Conservation (phyloP, 30 jellyfish, hydroid and myxozoan species). For the Turritopsis rubra region DNA sequence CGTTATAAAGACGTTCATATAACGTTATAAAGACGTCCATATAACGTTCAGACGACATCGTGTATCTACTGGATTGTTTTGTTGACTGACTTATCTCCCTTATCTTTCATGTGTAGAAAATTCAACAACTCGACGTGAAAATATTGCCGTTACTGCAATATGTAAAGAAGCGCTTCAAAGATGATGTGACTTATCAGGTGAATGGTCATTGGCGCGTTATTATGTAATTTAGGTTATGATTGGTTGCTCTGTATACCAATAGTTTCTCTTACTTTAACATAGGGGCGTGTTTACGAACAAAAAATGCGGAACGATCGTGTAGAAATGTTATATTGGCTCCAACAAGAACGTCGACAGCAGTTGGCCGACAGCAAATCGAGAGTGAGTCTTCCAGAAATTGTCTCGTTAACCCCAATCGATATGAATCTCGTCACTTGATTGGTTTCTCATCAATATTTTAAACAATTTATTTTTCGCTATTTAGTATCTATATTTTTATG, state of each 20-base stretch:
- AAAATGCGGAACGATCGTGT: conserved; percentile 54
- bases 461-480: background rate
- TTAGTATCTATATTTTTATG: background rate
- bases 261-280: background rate
- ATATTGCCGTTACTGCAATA: background rate
- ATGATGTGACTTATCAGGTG: conserved; percentile 39
- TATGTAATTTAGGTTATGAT: no score
- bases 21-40: no score
- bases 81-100: no score
- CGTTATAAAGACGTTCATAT: no score
- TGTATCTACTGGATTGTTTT: no score
- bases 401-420: background rate
- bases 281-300: conserved; percentile 77
- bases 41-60: no score
- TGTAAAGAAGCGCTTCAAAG: conserved; percentile 27
- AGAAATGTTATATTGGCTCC: conserved; percentile 90
- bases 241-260: no score
- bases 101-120: background rate
- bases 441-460: background rate
- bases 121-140: conserved; percentile 8
- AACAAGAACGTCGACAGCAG: conserved; percentile 51
- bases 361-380: background rate
- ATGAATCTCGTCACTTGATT: background rate
- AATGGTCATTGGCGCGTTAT: background rate
- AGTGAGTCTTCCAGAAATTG: background rate